These are phyloP conservation scores for Resseliella maxima DNA, from an alignment of 2,888 invertebrate genomes.

Conservation along the genomic window DNA sequence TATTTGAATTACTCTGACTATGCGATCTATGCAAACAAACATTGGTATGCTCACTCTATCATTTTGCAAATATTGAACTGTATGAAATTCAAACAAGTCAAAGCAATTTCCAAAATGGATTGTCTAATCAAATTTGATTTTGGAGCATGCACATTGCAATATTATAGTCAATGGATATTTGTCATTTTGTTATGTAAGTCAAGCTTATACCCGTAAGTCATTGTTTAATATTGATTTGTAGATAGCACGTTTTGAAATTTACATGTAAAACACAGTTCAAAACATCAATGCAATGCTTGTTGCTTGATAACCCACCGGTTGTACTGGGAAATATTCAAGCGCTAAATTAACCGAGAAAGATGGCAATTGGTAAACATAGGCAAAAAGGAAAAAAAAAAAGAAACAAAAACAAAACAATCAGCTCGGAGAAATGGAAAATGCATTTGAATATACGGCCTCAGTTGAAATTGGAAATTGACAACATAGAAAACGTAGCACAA, in stretches of 20 bases:
- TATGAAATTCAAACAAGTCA: background rate
- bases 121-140: background rate
- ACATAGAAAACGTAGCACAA: background rate
- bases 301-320: background rate
- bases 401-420: background rate
- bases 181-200: background rate
- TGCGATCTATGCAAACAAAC: background rate
- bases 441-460: background rate
- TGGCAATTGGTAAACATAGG: no score
- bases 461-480: constrained; percentile 39
- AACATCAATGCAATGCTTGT: background rate
- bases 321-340: background rate
- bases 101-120: background rate
- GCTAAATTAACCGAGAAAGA: background rate
- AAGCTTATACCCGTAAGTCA: background rate
- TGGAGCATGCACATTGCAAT: no score
- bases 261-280: background rate
- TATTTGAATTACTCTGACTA: no score
- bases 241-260: background rate
- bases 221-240: background rate
- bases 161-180: background rate
- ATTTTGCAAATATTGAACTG: background rate
- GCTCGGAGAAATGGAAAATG: background rate
- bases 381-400: background rate
- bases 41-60: background rate